Evolutionary conservation across 2,888 invertebrate genomes (phyloP).

Genomic region (Cheiracanthium punctorium): DNA sequence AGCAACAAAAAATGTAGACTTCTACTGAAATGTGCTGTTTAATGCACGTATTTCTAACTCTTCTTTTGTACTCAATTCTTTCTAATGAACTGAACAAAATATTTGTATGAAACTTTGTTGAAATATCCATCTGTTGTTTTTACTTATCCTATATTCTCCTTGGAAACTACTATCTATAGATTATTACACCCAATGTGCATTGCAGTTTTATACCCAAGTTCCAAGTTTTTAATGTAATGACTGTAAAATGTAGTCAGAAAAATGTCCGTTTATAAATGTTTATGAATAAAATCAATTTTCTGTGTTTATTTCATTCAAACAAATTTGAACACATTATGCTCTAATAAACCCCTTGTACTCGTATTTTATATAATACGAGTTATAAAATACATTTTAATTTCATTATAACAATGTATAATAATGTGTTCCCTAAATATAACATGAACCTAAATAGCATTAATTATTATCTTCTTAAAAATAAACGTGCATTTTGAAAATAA

Average conservation of each 20-base stretch:
- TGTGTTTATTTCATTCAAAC: no score
- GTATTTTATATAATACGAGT: no score
- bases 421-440: no score
- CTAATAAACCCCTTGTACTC: no score
- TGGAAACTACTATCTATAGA: neutral
- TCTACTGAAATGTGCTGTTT: neutral
- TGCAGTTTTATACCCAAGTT: neutral
- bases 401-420: no score
- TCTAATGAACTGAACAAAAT: neutral
- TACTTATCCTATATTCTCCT: neutral
- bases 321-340: no score
- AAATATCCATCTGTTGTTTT: neutral
- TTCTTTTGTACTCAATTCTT: neutral
- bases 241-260: neutral
- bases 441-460: no score
- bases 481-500: no score
- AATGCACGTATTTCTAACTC: neutral
- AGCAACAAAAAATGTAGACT: neutral
- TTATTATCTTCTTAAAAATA: no score
- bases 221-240: neutral
- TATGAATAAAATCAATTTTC: no score
- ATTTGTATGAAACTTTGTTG: neutral
- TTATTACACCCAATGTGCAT: neutral
- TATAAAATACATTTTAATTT: no score
- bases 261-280: slow-evolving; percentile 12